Base-by-base conservation (phyloP, 2,113 vertebrate species). In the Bubo blakistoni region DNA sequence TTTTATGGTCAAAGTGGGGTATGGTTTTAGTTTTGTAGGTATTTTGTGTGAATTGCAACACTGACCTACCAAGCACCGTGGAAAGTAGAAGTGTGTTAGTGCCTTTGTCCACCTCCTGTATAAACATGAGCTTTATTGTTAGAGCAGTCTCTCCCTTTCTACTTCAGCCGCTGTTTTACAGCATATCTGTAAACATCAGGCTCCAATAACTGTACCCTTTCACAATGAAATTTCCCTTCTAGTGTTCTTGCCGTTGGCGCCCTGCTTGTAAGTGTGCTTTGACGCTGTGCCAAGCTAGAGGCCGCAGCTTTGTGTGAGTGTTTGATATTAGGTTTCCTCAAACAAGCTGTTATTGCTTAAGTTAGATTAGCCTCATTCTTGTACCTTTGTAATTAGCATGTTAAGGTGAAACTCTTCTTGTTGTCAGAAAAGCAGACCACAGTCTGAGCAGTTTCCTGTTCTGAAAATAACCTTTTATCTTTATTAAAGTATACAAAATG, bases 1-100 rank as follows among this genome's bases (percentile, higher is more conserved):
- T 47, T 46, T 46, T 18, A 8, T 0, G 0, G 0, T 46, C 13
- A 6, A 16, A 22, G 16, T 36, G 11, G 7, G 24, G 0, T 11
- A 1, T 10, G 10, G 24, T 8, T 76, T 76, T 65, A 26, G 16
- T 18, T 79, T 26, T 78, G 42, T 21, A 42, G n/a, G 22, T 51
- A 4, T 54, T 49, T 15, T 58, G 24, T 47, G 42, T 3, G 5
- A 16, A 13, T 14, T 86, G 55, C 62, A 71, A 11, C 7, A 1
- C 61, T 47, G n/a, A 16, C 46, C 44, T 44, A 1, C 9, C 18
- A 1, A 47, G 25, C 19, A 4, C 40, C 17, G 67, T 11, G 25
- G 16, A 32, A 66, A 77, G 46, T 2, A 54, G 16, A 62, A 62
- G 15, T 32, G 12, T 5, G 0, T 38, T 47, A 26, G 22, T 65